phyloP scores from a whole-genome alignment of 2,797 vertebrate genomes.

The Podarcis lilfordi region DNA sequence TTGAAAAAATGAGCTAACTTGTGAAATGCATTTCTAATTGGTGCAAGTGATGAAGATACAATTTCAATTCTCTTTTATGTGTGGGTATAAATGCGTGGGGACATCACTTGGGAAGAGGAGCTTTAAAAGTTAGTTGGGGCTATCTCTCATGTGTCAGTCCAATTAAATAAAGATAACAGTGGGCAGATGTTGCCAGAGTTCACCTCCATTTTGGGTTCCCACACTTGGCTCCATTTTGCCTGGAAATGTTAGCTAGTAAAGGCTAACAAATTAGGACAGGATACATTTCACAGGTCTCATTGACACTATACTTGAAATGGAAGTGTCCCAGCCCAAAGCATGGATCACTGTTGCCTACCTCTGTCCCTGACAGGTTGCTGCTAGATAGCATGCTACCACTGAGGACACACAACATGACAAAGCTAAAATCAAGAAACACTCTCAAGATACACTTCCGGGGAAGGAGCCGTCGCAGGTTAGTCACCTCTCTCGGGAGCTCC shows the following conservation, averaged over 20 bases:
- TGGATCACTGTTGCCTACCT: no score
- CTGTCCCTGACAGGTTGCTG: no score
- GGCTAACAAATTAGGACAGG: background rate
- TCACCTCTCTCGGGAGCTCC: no score
- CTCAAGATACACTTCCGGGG: no score
- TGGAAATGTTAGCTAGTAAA: background rate
- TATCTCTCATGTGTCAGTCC: background rate
- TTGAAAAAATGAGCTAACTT: conserved; percentile 54
- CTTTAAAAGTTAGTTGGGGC: background rate
- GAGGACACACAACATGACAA: no score
- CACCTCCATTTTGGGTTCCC: background rate
- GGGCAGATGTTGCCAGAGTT: background rate
- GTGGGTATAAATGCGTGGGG: background rate
- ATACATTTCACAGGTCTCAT: background rate
- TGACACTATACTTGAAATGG: background rate
- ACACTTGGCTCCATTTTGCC: background rate
- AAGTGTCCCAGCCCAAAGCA: background rate
- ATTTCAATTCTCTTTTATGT: background rate
- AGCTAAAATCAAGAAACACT: no score
- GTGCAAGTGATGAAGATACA: background rate
- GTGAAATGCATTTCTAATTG: conserved; percentile 12
- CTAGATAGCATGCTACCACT: no score
- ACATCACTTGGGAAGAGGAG: background rate
- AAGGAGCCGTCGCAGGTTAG: no score
- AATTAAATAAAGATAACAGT: background rate